Base-by-base conservation (phyloP, 2,113 vertebrate species). In the Petroica traversi region DNA sequence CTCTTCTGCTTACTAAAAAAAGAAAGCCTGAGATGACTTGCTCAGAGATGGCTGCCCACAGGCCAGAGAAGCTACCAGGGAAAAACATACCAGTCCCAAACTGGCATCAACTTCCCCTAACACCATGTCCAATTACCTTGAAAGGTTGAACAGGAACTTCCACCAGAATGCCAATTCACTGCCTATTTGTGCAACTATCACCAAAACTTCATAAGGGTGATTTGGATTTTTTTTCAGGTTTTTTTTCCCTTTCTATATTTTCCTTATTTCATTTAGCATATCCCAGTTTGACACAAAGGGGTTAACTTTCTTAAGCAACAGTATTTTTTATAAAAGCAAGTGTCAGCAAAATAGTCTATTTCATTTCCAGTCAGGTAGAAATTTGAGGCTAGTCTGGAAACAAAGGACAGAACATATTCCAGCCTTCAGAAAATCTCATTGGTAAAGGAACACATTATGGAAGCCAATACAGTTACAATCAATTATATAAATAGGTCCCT, bases 401-500 rank as follows among this genome's bases (percentile, higher is more conserved):
- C 23, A 55, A n/a, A 62, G 62, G 67, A 77, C 59, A 69, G 6
- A 79, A 17, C 0, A 0, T 28, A 68, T 57, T 79, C 66, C 62
- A 83, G 73, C 74, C 48, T 92, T 80, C 67, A 84, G 48, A 67
- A 89, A 73, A n/a, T 16, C 66, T 73, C 64, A 73, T 11, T 20
- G 33, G 64, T 33, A 49, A 51, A 54, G 74, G 68, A 85, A 23
- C 29, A 83, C 28, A 14, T 49, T 55, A 62, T 26, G 24, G 71
- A 94, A 92, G 48, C 68, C 84, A 95, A 59, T 38, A 92, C 33
- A 71, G 28, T 46, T 81, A 90, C 88, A 94, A 90, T 92, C 66
- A 54, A 23, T 79, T 49, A n/a, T 40, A 92, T 38, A 72, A 85
- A 90, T 15, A 95, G 72, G 59, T 88, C 67, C 83, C 84, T 87